Evolutionary conservation across 2,797 vertebrate species (phyloP).

Genomic region (Typhlichthys eigenmanni): DNA sequence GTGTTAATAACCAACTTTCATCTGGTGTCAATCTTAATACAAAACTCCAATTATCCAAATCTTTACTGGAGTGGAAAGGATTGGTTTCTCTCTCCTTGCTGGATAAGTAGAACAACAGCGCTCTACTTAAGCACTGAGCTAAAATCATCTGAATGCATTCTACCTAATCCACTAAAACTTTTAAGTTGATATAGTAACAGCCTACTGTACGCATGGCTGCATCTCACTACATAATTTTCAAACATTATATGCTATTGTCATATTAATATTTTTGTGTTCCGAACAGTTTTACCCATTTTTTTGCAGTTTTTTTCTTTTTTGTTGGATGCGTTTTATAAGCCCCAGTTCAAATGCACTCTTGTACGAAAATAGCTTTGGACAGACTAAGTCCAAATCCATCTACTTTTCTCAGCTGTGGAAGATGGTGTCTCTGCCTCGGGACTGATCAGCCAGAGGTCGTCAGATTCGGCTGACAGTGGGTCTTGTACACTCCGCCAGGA

Average conservation of each 20-base stretch:
- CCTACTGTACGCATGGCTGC: background rate
- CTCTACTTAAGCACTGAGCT: conserved; percentile 39
- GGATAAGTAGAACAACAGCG: conserved; percentile 55
- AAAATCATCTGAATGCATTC: conserved; percentile 38
- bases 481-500: background rate
- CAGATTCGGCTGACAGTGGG: conserved; percentile 24
- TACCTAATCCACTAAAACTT: conserved; percentile 21
- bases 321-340: background rate
- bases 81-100: conserved; percentile 63
- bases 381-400: background rate
- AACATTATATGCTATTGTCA: background rate
- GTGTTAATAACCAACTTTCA: conserved; percentile 79
- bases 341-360: background rate
- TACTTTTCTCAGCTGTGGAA: conserved; percentile 10
- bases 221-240: background rate
- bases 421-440: conserved; percentile 31
- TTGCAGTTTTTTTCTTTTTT: background rate
- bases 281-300: background rate
- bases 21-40: conserved; percentile 81
- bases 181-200: background rate
- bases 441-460: conserved; percentile 25
- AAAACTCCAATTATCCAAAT: conserved; percentile 76
- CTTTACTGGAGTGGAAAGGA: conserved; percentile 76
- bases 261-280: conserved; percentile 10
- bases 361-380: conserved; percentile 15